These are phyloP conservation scores for Phainopepla nitens DNA, from an alignment of 2,113 vertebrate species.

Conservation along the genomic window DNA sequence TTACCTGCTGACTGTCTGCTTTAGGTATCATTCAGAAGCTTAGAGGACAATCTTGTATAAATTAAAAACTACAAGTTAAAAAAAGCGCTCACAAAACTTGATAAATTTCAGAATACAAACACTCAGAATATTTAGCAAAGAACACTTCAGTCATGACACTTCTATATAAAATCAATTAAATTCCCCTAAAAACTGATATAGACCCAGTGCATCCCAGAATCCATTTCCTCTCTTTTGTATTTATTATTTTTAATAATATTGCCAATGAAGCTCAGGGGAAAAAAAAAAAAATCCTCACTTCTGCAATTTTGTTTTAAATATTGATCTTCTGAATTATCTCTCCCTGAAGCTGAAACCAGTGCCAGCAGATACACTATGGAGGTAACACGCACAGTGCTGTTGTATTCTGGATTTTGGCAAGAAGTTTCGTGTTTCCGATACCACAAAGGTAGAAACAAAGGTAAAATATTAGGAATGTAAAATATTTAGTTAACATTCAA, in stretches of 20 bases:
- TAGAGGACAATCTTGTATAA: slow-evolving; percentile 34
- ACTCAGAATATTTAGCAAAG: neutral
- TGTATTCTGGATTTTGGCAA: neutral
- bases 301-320: slow-evolving; percentile 17
- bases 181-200: neutral
- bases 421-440: neutral
- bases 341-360: neutral
- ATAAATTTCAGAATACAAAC: neutral
- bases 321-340: neutral
- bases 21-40: slow-evolving; percentile 49
- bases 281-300: neutral
- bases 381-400: neutral
- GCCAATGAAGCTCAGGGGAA: neutral
- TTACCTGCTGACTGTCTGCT: slow-evolving; percentile 50
- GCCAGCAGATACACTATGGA: neutral
- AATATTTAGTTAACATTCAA: slow-evolving; percentile 20
- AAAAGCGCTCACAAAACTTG: neutral
- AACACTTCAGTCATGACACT: neutral
- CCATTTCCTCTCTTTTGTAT: neutral
- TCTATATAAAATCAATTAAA: neutral
- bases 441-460: slow-evolving; percentile 2
- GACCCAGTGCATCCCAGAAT: neutral
- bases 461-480: slow-evolving; percentile 11
- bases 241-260: slow-evolving; percentile 11
- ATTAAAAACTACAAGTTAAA: slow-evolving; percentile 30